Conservation (phyloP, 2,888 invertebrate species). For the Philhelius pedissequus region DNA sequence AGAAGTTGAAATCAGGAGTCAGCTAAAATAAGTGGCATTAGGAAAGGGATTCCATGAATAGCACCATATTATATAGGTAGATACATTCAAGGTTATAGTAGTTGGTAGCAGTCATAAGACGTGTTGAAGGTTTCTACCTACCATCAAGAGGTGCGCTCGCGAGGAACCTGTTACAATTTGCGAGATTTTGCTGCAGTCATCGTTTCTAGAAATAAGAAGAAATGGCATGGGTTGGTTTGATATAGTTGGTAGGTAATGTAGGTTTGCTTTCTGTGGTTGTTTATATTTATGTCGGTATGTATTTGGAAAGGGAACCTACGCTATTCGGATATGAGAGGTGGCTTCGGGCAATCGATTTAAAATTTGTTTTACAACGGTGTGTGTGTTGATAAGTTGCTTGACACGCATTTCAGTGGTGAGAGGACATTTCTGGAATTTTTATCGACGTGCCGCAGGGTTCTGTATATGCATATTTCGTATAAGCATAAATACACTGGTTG, state of each 20-base stretch:
- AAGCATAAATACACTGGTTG: neutral
- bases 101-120: constrained; percentile 62
- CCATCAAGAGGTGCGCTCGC: constrained; percentile 1
- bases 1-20: constrained; percentile 52
- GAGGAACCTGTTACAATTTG: constrained; percentile 60
- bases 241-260: neutral
- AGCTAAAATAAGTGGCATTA: constrained; percentile 55
- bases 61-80: neutral
- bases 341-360: constrained; percentile 32
- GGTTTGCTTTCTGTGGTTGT: neutral
- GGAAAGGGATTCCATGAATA: constrained; percentile 47
- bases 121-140: constrained; percentile 55
- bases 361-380: neutral
- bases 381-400: constrained; percentile 21
- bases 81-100: neutral
- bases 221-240: neutral
- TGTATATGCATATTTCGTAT: neutral
- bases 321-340: neutral
- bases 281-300: no score
- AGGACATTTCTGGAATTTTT: constrained; percentile 24
- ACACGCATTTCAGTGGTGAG: constrained; percentile 24
- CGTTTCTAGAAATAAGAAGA: constrained; percentile 1
- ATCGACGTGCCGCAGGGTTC: constrained; percentile 16
- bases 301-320: constrained; percentile 2
- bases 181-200: constrained; percentile 31